A percentile compares a stretch with the other conserved stretches of the same genome.
phyloP scores from a whole-genome alignment of 1,140 invertebrate species.

The Halictus rubicundus region DNA sequence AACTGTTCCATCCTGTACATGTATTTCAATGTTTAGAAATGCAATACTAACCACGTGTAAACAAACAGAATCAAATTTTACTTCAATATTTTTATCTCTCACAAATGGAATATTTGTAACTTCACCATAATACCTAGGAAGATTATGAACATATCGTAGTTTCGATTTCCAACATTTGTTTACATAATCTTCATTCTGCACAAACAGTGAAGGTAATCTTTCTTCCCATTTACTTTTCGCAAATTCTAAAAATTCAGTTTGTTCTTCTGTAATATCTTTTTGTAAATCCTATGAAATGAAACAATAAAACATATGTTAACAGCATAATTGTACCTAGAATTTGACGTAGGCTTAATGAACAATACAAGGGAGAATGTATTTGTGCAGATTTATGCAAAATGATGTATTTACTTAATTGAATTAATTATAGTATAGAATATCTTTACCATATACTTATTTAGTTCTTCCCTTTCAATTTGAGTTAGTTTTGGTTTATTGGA shows the following conservation, averaged over 20 bases:
- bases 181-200: constrained; percentile 48
- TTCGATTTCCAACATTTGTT: constrained; percentile 60
- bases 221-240: constrained; percentile 58
- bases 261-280: constrained; percentile 59
- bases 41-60: constrained; percentile 52
- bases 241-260: constrained; percentile 63
- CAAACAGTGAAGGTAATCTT: constrained; percentile 15
- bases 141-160: constrained; percentile 33
- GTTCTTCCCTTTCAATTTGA: constrained; percentile 54
- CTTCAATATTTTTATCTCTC: constrained; percentile 48
- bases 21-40: background rate
- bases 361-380: too few species aligned
- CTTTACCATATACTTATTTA: constrained; percentile 58
- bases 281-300: constrained; percentile 53
- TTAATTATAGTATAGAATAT: too few species aligned
- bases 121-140: constrained; percentile 68
- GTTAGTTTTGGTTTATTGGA: constrained; percentile 43
- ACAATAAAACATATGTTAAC: background rate
- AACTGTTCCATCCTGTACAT: too few species aligned
- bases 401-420: too few species aligned
- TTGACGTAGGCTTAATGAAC: too few species aligned
- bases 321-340: too few species aligned
- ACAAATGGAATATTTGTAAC: constrained; percentile 58
- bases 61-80: constrained; percentile 47
- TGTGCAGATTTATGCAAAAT: too few species aligned